Evolutionary conservation across 2,113 vertebrate genomes (phyloP), one percentile per base, ranked within the genome.

Genomic region (Pseudorhombus dupliciocellatus): DNA sequence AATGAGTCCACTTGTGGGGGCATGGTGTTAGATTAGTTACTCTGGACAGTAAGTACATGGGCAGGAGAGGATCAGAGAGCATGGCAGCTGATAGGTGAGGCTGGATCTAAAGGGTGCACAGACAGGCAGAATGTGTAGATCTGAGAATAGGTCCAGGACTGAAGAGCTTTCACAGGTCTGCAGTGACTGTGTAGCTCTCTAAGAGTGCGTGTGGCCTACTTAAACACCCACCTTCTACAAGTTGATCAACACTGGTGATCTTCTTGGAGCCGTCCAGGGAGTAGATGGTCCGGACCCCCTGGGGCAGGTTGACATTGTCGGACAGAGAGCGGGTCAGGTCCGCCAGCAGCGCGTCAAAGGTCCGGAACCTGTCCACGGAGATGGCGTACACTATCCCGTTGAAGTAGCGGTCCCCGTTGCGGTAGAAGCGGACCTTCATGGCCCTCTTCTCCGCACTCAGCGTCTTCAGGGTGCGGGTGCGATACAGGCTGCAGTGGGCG

Each of bases 401-500:
- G 91, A 98, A 99, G 87, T 99, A 99, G 0, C 96, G 95, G 86
- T 99, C 98, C 42, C 98, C 97, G 0, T 99, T 99, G 48, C 97
- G 96, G 84, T 98, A 99, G 93, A 99, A 98, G 30, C 97, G 96
- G 22, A 99, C 97, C 79, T 99, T 99, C 93, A 96, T 98, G 78
- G 98, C 98, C 66, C 96, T 95, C 83, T 98, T 99, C 92, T 99
- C 98, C 0, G 94, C 94, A 61, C 95, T 97, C 77, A 99, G 95
- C 2, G 96, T 94, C 91, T 97, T 97, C 73, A 99, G 93, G 7
- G 97, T 99, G n/a, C 97, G 95, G 79, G 96, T 97, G 67, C 96
- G 93, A 85, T 97, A 99, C 84, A 99, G 95, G 90, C 96, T 99
- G 93, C 97, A 99, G 91, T 98, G 96, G 37, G 98, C 97, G 83